Evolutionary conservation across 1,140 invertebrate genomes (phyloP), one percentile per base, ranked within the genome.

Genomic region (Halyomorpha halys): DNA sequence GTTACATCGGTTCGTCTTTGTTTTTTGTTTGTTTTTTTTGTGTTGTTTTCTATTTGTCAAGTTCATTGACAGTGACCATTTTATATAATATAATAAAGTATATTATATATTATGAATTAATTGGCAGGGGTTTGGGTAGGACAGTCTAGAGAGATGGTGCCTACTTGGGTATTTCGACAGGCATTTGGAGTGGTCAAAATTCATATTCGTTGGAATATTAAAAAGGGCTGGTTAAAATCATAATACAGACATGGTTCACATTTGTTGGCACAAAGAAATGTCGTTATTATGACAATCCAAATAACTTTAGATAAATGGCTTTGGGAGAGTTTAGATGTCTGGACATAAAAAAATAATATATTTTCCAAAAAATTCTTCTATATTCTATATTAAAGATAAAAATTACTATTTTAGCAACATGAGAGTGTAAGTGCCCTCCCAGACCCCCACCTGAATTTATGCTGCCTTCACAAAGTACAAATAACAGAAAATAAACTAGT

Each of bases 391-490:
- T 23, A 18, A 61, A 59, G 3, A 59, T 25, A 5, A 34, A 45
- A 18, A 18, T 45, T 27, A 44, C 44, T 62, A 47, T 62, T 62
- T 19, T 45, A 44, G 45, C 15, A 45, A 44, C 15, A 23, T 19
- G 19, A 19, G 23, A 62, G 13, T 2, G 61, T 8, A 44, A 64
- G 34, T 23, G n/a, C 54, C 59, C 59, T 34, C 3, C 59, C 15
- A 44, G 34, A 51, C 44, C 39, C 54, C 60, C 21, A 59, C 64
- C 44, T 9, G 59, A 60, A 65, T 65, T 65, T 65, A 65, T 62
- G 64, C 64, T 65, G 64, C 64, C 64, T 65, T 65, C 64, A 61
- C 44, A 39, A 65, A 65, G 64, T 65, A 65, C 64, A 65, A 65
- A 65, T 65, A 62, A 65, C 15, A 44, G 44, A 65, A 65, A 64